Conservation (phyloP, 1,140 invertebrate species). For the Polypedilum pembai region DNA sequence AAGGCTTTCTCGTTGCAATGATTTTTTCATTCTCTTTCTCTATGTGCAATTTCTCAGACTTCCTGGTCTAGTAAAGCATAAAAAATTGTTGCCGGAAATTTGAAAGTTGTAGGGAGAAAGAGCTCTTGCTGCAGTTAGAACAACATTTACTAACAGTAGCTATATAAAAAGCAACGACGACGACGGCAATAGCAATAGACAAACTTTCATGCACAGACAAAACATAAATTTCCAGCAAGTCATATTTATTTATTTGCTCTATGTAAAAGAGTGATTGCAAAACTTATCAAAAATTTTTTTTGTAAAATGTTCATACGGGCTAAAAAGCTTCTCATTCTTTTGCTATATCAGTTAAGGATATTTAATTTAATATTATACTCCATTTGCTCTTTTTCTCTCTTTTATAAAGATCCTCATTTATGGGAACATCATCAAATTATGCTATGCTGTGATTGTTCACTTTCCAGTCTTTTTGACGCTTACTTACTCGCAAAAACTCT, state of each 20-base stretch:
- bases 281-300: not conserved
- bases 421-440: constrained; percentile 9
- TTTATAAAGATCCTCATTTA: constrained; percentile 1
- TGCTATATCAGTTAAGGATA: not conserved
- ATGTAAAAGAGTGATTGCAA: not conserved
- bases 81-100: constrained; percentile 9
- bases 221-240: not conserved
- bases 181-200: not conserved
- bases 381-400: not conserved
- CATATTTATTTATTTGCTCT: not conserved
- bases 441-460: constrained; percentile 9
- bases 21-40: not conserved
- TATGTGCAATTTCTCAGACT: not conserved
- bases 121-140: not conserved
- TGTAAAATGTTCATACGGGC: not conserved
- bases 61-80: not conserved
- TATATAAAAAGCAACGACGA: not conserved
- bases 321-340: not conserved
- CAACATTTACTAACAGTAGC: not conserved
- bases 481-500: not conserved
- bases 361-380: constrained; percentile 14
- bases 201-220: not conserved
- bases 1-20: not conserved
- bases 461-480: not conserved
- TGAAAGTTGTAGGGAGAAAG: not conserved